These are phyloP conservation scores for Phalanger gymnotis DNA, from an alignment of 2,797 vertebrate genomes.

Conservation along the genomic window DNA sequence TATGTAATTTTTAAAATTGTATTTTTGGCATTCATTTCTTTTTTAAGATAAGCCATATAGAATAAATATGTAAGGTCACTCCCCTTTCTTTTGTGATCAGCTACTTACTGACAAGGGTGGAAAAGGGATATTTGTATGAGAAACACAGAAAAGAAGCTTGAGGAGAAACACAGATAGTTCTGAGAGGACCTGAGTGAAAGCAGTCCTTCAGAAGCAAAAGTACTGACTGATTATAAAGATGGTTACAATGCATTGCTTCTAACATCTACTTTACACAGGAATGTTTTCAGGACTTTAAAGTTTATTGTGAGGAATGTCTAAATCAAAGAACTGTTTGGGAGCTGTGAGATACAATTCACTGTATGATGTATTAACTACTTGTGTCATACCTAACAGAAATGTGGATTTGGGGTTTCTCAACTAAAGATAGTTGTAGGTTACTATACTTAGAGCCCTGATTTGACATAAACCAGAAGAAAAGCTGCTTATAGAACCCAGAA, in stretches of 20 bases:
- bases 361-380: background rate
- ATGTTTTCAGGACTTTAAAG: background rate
- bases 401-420: background rate
- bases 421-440: background rate
- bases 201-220: background rate
- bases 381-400: background rate
- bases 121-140: background rate
- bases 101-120: background rate
- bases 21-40: background rate
- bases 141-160: background rate
- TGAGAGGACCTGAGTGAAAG: background rate
- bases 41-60: background rate
- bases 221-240: background rate
- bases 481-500: background rate
- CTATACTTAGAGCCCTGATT: background rate
- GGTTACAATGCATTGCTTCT: background rate
- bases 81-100: background rate
- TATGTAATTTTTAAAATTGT: background rate
- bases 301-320: background rate
- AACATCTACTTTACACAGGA: background rate
- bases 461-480: background rate
- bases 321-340: background rate
- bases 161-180: background rate
- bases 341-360: background rate
- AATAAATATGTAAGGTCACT: background rate